Evolutionary conservation across 2,797 vertebrate genomes (phyloP), one percentile per base, ranked within the genome.

Genomic region (Percopsis omiscomaycus): DNA sequence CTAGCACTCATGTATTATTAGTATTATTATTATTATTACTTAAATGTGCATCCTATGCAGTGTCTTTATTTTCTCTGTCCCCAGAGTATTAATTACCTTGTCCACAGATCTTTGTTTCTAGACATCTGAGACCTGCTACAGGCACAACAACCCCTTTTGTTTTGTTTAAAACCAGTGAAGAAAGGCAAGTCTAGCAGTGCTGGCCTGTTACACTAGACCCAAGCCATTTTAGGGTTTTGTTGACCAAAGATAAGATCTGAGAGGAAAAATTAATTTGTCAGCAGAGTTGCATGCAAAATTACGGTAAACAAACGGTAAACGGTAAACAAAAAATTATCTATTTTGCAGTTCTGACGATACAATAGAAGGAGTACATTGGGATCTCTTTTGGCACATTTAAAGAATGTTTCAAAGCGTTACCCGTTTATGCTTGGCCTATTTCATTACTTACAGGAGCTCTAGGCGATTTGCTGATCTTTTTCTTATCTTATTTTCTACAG

Each of bases 401-500:
- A 29, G 51, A 76, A 74, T 56, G 55, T 68, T 77, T 8, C 59
- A 53, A 62, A 69, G 61, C 9, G 50, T 27, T 52, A 52, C 50
- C 51, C 3, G 58, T 80, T 59, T 46, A 27, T 57, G 28, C 58
- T 46, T 45, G 30, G 1, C 4, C n/a, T 29, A n/a, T 59, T 6
- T 6, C 12, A n/a, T 59, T 9, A 37, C 10, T 59, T 9, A 37
- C 10, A 10, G 22, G 14, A 10, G 44, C 5, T 0, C 3, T 64
- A 11, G 55, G 47, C 9, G n/a, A 32, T 59, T 59, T 66, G 29
- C 29, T 52, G 42, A 12, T 30, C n/a, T 67, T 44, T 68, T 66
- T 51, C 3, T 71, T 73, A 73, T 67, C n/a, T 81, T 69, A 22
- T 79, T 51, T 79, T 59, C 84, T 88, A 78, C 86, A 89, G 95